Evolutionary conservation across 2,113 vertebrate genomes (phyloP).

Genomic region (Thamnaconus septentrionalis): DNA sequence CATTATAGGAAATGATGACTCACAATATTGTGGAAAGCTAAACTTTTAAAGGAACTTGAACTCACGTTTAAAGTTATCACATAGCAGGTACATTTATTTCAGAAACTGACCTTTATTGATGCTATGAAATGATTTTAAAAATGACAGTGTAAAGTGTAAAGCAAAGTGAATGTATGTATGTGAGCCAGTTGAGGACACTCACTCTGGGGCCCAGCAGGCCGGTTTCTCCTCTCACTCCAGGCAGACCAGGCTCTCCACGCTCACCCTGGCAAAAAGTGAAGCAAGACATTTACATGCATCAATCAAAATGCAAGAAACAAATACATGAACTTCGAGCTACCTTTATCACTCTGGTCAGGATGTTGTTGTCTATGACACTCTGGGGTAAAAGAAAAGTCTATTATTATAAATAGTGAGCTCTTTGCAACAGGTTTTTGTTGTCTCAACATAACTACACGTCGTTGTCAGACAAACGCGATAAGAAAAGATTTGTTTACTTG

Average conservation of each 20-base stretch:
- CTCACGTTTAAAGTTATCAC: too few relatives aligned
- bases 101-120: too few relatives aligned
- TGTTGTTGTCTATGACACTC: slow-evolving; percentile 60
- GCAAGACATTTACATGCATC: neutral
- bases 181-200: slow-evolving; percentile 31
- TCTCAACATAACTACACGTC: neutral
- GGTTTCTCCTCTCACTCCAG: slow-evolving; percentile 59
- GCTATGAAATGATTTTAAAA: neutral
- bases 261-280: slow-evolving; percentile 59
- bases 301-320: neutral
- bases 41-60: too few relatives aligned
- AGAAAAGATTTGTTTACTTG: slow-evolving; percentile 74
- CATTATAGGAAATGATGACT: neutral
- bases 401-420: neutral
- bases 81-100: too few relatives aligned
- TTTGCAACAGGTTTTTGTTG: slow-evolving; percentile 18
- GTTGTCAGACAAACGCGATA: slow-evolving; percentile 8
- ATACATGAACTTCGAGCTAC: slow-evolving; percentile 40
- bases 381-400: slow-evolving; percentile 30
- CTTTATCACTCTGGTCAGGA: slow-evolving; percentile 79
- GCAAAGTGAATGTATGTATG: neutral
- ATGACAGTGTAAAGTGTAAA: neutral
- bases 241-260: slow-evolving; percentile 66
- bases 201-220: slow-evolving; percentile 77
- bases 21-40: too few relatives aligned